phyloP scores from a whole-genome alignment of 2,888 invertebrate species.

The Eretmocerus hayati region DNA sequence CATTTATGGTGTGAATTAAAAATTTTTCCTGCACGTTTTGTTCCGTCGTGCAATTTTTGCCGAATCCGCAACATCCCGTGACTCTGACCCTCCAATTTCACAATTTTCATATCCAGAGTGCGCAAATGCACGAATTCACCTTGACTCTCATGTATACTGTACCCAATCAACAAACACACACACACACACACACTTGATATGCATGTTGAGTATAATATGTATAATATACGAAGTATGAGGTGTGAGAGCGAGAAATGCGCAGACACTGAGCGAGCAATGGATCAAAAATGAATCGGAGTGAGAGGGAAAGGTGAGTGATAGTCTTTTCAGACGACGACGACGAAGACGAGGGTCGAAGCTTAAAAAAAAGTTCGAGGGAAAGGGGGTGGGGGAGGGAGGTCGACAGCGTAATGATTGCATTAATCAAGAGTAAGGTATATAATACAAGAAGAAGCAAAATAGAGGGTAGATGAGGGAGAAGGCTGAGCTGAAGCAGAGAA shows the following conservation, averaged over 20 bases:
- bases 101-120: too few relatives aligned
- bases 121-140: too few relatives aligned
- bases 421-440: conserved; percentile 15
- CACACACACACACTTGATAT: background rate
- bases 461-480: background rate
- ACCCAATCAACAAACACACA: background rate
- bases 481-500: conserved; percentile 7
- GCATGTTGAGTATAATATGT: background rate
- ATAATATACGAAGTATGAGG: background rate
- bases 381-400: background rate
- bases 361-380: background rate
- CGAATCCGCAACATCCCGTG: too few relatives aligned
- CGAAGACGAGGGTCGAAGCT: background rate
- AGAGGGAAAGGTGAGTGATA: background rate
- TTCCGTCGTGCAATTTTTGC: background rate
- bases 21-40: too few relatives aligned
- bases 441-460: background rate
- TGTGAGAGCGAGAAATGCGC: too few relatives aligned
- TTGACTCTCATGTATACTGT: too few relatives aligned
- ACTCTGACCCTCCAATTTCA: too few relatives aligned
- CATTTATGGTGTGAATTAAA: too few relatives aligned
- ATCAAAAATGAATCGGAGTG: background rate
- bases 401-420: conserved; percentile 18
- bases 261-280: too few relatives aligned
- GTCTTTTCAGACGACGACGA: too few relatives aligned